Evolutionary conservation across 2,113 vertebrate species (phyloP).

Genomic region (Tyrannus savana): DNA sequence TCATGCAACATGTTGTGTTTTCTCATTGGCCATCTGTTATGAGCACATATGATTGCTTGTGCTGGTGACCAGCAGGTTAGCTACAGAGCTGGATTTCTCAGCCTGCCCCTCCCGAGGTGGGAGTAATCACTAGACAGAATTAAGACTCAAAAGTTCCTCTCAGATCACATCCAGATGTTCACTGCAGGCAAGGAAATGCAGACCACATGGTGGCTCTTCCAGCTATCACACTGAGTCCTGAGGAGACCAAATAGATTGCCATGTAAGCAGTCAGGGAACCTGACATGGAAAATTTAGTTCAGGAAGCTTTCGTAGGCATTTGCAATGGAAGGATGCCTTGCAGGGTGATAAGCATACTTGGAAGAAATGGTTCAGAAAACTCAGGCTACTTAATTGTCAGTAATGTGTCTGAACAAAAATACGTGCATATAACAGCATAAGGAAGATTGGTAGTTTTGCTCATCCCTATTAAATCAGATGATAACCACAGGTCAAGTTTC

Average conservation of each 20-base stretch:
- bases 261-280: background rate
- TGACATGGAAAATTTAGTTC: background rate
- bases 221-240: background rate
- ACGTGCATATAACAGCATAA: background rate
- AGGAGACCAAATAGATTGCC: background rate
- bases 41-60: background rate
- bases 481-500: background rate
- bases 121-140: background rate
- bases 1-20: background rate
- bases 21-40: background rate
- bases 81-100: background rate
- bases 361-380: background rate
- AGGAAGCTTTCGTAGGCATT: background rate
- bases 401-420: background rate
- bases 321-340: background rate
- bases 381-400: background rate
- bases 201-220: background rate
- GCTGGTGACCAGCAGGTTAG: background rate
- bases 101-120: background rate
- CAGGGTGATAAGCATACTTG: background rate
- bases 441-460: background rate
- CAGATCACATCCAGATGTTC: background rate
- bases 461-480: background rate
- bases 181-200: background rate
- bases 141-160: background rate